A percentile compares a stretch with the other conserved stretches of the same genome.
Evolutionary conservation across 2,797 vertebrate species (phyloP).

Genomic region (Setipinna tenuifilis): DNA sequence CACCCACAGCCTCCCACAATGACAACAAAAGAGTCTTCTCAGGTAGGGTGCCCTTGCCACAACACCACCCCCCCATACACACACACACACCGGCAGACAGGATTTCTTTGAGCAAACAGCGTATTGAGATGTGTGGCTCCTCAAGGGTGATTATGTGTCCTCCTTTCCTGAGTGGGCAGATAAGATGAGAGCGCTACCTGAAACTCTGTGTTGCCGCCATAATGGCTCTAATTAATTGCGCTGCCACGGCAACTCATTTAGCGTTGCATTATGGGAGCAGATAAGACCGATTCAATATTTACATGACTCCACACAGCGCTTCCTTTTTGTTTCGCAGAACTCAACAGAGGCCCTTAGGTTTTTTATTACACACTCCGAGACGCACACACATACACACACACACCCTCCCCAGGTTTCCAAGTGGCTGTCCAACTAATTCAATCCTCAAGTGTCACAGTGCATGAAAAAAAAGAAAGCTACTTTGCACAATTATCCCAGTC

Average conservation of each 20-base stretch:
- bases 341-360: not conserved
- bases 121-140: conserved; percentile 12
- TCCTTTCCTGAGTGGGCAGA: conserved; percentile 14
- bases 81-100: not conserved
- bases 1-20: not conserved
- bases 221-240: conserved; percentile 42
- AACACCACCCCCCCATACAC: not conserved
- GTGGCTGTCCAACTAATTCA: not conserved
- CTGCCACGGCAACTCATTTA: conserved; percentile 42
- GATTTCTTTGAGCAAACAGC: not conserved
- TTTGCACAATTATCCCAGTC: not conserved
- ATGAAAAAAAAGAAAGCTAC: not conserved
- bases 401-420: not conserved
- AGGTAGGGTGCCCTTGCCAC: not conserved
- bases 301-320: conserved; percentile 56
- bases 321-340: not conserved
- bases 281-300: conserved; percentile 75
- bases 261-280: conserved; percentile 33
- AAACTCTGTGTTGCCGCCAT: conserved; percentile 26
- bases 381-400: not conserved
- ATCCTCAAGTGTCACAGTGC: not conserved
- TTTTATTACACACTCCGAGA: not conserved
- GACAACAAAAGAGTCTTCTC: not conserved
- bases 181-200: conserved; percentile 50
- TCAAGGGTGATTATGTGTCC: conserved; percentile 33